Conservation (phyloP, 2,113 vertebrate species). For the Regulus satrapa region DNA sequence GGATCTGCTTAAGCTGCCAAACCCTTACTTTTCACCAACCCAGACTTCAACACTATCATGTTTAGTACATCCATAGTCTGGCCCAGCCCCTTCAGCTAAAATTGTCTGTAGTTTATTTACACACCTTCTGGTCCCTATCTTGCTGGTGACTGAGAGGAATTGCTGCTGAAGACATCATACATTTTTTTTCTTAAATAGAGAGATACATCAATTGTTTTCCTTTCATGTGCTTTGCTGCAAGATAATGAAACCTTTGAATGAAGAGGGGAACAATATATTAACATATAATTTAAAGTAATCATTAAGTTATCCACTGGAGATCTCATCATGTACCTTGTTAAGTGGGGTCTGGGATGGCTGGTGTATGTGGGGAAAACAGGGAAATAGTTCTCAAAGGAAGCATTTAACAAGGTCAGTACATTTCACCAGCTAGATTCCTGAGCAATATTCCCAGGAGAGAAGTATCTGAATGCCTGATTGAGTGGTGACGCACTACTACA, state of each 20-base stretch:
- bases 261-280: neutral
- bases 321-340: neutral
- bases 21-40: neutral
- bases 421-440: neutral
- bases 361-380: neutral
- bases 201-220: neutral
- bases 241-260: neutral
- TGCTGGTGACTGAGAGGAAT: neutral
- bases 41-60: neutral
- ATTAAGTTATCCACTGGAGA: neutral
- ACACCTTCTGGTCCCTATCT: neutral
- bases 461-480: neutral
- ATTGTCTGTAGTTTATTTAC: neutral
- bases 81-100: neutral
- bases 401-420: neutral
- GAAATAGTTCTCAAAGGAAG: neutral
- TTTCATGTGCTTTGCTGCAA: neutral
- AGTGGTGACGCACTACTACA: neutral
- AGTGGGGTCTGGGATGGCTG: neutral
- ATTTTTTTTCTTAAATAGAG: neutral
- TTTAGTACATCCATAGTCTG: neutral
- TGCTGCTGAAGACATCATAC: neutral
- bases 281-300: neutral
- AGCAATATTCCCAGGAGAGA: neutral
- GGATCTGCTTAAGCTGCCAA: neutral